Evolutionary conservation across 2,888 invertebrate species (phyloP).

Genomic region (Coenonympha arcania): DNA sequence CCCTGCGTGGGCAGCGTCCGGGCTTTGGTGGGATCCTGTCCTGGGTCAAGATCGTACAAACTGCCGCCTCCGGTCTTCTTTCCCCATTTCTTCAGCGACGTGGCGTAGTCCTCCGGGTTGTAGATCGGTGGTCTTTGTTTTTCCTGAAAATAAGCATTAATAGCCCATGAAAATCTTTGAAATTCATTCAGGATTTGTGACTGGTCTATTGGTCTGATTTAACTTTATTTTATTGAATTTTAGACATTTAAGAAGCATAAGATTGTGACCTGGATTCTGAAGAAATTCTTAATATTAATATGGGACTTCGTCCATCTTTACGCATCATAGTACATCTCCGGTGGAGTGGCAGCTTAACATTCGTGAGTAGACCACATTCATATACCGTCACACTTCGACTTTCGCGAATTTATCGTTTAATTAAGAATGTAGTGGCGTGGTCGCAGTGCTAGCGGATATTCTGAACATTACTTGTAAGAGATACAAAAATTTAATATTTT

Average conservation of each 20-base stretch:
- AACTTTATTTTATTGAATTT: too few species aligned
- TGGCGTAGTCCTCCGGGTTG: conserved; percentile 91
- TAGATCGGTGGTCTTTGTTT: conserved; percentile 90
- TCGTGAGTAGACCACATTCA: conserved; percentile 8
- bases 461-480: too few species aligned
- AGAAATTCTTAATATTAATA: too few species aligned
- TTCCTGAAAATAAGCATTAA: conserved; percentile 76
- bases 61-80: conserved; percentile 72
- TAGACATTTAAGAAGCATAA: too few species aligned
- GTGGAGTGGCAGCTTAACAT: not conserved
- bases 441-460: not conserved
- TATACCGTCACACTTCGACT: conserved; percentile 6
- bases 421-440: conserved; percentile 1
- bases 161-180: too few species aligned
- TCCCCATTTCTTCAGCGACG: conserved; percentile 86
- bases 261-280: too few species aligned
- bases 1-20: conserved; percentile 57
- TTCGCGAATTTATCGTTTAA: conserved; percentile 11
- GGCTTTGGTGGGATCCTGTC: conserved; percentile 53
- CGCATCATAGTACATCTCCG: too few species aligned
- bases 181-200: too few species aligned
- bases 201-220: too few species aligned
- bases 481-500: too few species aligned
- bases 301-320: too few species aligned
- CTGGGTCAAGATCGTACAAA: conserved; percentile 54